Evolutionary conservation across 2,797 vertebrate genomes (phyloP).

Genomic region (Dromococcyx pavoninus): DNA sequence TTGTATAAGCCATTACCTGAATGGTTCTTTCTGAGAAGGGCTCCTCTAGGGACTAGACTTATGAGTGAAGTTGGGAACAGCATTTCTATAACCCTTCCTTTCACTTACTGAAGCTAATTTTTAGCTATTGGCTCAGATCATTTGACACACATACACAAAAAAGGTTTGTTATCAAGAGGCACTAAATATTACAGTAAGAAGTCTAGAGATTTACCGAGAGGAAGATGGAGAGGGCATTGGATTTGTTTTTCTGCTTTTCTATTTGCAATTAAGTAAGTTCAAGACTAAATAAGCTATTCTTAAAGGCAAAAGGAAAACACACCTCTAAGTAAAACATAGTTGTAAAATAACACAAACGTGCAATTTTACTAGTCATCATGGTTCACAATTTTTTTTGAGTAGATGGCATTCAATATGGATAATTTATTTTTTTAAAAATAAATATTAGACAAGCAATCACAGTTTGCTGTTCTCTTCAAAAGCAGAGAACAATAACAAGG

Average conservation of each 20-base stretch:
- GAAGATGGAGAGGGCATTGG: neutral
- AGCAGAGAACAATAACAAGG: neutral
- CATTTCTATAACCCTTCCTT: conserved; percentile 9
- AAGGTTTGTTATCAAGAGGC: neutral
- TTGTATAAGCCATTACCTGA: neutral
- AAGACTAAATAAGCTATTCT: neutral
- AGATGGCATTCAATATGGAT: neutral
- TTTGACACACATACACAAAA: neutral
- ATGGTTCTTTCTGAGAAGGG: conserved; percentile 41
- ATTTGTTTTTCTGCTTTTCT: neutral
- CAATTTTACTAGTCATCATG: neutral
- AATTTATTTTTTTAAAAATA: neutral
- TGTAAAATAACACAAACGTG: neutral
- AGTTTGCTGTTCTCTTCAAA: neutral
- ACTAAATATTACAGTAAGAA: conserved; percentile 6
- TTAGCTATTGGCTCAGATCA: neutral
- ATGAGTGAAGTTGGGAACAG: neutral
- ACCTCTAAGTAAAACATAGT: neutral
- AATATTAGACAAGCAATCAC: neutral
- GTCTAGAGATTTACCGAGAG: neutral
- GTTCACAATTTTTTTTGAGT: neutral
- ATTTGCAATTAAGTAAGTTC: neutral
- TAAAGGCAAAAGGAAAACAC: neutral
- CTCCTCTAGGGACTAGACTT: conserved; percentile 15
- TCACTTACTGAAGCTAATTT: neutral